Evolutionary conservation across 2,113 vertebrate species (phyloP).

Genomic region (Hypanus sabinus): DNA sequence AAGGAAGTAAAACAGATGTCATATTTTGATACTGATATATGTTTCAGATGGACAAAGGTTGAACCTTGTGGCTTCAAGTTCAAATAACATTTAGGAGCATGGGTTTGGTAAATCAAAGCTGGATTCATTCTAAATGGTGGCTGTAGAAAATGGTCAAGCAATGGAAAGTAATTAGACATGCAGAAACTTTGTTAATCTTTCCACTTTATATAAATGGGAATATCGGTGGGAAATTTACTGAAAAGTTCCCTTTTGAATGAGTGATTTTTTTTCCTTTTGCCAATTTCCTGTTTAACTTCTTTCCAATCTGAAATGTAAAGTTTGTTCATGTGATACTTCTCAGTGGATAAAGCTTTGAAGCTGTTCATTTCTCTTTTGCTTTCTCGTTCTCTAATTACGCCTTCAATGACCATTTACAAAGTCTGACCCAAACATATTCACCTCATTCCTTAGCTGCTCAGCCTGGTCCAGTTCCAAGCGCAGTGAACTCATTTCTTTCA

Average conservation of each 20-base stretch:
- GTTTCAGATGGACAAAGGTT: neutral
- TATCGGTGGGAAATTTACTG: neutral
- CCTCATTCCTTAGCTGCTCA: conserved; percentile 56
- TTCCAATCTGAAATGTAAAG: neutral
- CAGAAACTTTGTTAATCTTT: neutral
- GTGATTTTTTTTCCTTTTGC: neutral
- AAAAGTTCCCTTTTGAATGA: neutral
- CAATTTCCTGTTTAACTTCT: neutral
- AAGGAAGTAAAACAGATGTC: neutral
- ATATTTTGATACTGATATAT: neutral
- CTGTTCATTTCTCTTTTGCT: neutral
- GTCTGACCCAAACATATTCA: conserved; percentile 40
- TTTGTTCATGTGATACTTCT: neutral
- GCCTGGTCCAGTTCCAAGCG: conserved; percentile 54
- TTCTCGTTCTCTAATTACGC: neutral
- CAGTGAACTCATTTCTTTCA: conserved; percentile 58
- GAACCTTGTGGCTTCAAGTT: neutral
- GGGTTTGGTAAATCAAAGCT: neutral
- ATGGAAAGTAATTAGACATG: neutral
- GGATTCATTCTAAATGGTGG: neutral
- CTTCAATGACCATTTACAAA: neutral
- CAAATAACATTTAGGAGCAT: neutral
- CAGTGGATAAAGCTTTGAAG: neutral
- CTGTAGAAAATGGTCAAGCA: neutral
- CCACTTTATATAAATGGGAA: neutral